A percentile compares a stretch with the other conserved stretches of the same genome.
phyloP scores from a whole-genome alignment of 2,113 vertebrate species.

The Erythrocercus mccallii region DNA sequence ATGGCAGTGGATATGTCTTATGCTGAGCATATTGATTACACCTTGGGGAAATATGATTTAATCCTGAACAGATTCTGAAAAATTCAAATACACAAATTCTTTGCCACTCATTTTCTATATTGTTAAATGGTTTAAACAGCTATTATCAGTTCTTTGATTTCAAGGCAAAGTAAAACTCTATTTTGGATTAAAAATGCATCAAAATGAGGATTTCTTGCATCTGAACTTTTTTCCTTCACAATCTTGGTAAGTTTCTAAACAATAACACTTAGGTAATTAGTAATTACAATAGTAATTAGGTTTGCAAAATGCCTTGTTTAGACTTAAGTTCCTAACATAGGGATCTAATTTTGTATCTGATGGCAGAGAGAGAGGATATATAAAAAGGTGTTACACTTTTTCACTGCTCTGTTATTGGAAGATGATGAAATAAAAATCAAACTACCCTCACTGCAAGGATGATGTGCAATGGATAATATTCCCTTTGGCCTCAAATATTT shows the following conservation, averaged over 20 bases:
- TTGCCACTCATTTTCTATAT: neutral
- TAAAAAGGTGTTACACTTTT: constrained; percentile 17
- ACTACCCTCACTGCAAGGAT: neutral
- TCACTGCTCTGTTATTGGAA: neutral
- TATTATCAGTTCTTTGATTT: neutral
- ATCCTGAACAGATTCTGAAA: neutral
- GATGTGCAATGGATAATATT: neutral
- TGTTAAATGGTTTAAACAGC: neutral
- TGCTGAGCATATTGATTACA: neutral
- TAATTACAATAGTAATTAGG: neutral
- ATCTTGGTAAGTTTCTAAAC: constrained; percentile 16
- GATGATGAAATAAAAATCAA: constrained; percentile 20
- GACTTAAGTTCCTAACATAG: constrained; percentile 29
- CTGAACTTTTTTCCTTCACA: neutral
- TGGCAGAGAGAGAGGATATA: neutral
- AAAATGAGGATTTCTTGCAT: neutral
- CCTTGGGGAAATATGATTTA: neutral
- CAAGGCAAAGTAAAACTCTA: neutral
- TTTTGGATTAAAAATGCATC: neutral
- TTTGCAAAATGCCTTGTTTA: constrained; percentile 9
- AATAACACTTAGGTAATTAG: neutral
- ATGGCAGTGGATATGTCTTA: neutral
- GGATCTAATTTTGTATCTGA: constrained; percentile 15
- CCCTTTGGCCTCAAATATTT: neutral
- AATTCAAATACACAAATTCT: neutral